These are phyloP conservation scores for Drosophila nigrodunni DNA, from an alignment of 1,140 invertebrate genomes.

Conservation along the genomic window DNA sequence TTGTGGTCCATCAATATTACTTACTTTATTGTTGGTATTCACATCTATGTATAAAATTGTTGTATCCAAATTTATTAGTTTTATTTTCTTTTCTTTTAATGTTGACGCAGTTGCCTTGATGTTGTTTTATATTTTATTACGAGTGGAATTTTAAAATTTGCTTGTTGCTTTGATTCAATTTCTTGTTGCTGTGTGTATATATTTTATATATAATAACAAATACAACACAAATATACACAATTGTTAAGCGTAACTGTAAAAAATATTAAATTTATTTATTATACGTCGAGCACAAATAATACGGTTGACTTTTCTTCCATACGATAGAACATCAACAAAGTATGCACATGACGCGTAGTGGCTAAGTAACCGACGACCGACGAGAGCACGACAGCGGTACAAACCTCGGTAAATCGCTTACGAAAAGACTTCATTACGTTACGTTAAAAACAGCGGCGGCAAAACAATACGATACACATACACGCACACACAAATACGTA, in stretches of 20 bases:
- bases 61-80: conserved; percentile 28
- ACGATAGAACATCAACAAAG: conserved; percentile 39
- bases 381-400: conserved; percentile 14
- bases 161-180: conserved; percentile 39
- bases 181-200: conserved; percentile 36
- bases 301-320: conserved; percentile 12
- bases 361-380: conserved; percentile 28
- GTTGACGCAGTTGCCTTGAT: conserved; percentile 21
- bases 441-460: conserved; percentile 53
- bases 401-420: conserved; percentile 31
- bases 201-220: conserved; percentile 52
- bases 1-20: not conserved
- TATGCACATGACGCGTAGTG: conserved; percentile 41
- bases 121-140: conserved; percentile 8
- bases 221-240: conserved; percentile 71
- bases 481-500: conserved; percentile 27
- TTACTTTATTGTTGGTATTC: conserved; percentile 27
- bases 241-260: conserved; percentile 61
- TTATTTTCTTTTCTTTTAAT: conserved; percentile 15
- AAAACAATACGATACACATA: conserved; percentile 50
- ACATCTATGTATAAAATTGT: conserved; percentile 13
- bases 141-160: conserved; percentile 14
- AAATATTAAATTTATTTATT: conserved; percentile 48
- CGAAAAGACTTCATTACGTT: conserved; percentile 47
- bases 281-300: not conserved